Percentiles rank a stretch among this genome's conserved stretches.
Evolutionary conservation across 1,140 invertebrate species (phyloP).

Genomic region (Samia ricini): DNA sequence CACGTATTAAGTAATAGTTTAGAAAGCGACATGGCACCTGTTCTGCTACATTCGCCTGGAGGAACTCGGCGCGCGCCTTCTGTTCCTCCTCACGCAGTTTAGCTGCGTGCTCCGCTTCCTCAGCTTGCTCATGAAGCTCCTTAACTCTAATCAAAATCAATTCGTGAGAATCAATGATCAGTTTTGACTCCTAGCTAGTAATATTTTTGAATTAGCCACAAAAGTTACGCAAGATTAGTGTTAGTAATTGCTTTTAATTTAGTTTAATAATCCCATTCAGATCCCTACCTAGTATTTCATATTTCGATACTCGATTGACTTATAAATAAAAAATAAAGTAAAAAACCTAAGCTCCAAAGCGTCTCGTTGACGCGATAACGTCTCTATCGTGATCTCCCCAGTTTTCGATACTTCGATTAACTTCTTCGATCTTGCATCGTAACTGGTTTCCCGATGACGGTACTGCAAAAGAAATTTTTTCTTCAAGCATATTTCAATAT

Average conservation of each 20-base stretch:
- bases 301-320: background rate
- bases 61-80: slow-evolving; percentile 30
- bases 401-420: slow-evolving; percentile 62
- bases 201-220: too few species aligned
- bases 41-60: slow-evolving; percentile 59
- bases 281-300: too few species aligned
- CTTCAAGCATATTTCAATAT: background rate
- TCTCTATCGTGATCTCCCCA: slow-evolving; percentile 59
- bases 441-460: slow-evolving; percentile 56
- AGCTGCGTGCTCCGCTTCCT: slow-evolving; percentile 30
- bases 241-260: too few species aligned
- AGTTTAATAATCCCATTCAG: too few species aligned
- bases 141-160: slow-evolving; percentile 47
- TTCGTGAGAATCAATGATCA: too few species aligned
- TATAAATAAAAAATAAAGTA: slow-evolving; percentile 1
- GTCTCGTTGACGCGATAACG: slow-evolving; percentile 55
- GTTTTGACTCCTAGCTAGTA: too few species aligned
- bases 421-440: slow-evolving; percentile 58
- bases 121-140: slow-evolving; percentile 51
- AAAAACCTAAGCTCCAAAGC: slow-evolving; percentile 57
- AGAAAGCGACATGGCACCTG: slow-evolving; percentile 40
- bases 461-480: slow-evolving; percentile 37
- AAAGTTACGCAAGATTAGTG: too few species aligned
- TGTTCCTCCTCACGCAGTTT: slow-evolving; percentile 31
- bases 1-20: background rate